phyloP scores from a whole-genome alignment of 2,113 vertebrate genomes.

The Prietella phreatophila region DNA sequence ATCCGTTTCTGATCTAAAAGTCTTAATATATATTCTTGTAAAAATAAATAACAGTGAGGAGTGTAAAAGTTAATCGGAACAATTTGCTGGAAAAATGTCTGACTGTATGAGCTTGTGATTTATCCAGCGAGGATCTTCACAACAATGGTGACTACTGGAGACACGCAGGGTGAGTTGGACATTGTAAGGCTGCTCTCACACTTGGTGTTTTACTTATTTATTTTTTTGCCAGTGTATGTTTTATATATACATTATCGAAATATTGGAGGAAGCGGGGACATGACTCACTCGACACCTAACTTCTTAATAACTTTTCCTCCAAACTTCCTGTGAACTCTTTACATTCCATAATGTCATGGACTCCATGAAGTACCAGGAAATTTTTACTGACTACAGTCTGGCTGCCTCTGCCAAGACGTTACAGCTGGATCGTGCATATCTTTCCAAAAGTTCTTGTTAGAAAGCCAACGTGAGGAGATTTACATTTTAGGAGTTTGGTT shows the following conservation, averaged over 20 bases:
- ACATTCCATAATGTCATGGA: too few relatives aligned
- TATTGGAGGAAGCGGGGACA: not conserved
- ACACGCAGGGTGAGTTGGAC: constrained; percentile 78
- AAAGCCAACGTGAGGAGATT: too few relatives aligned
- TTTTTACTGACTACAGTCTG: not conserved
- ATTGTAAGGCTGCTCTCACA: not conserved
- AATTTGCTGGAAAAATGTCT: not conserved
- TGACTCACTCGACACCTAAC: not conserved
- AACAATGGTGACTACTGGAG: constrained; percentile 85
- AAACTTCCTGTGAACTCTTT: not conserved
- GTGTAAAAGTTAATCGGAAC: not conserved
- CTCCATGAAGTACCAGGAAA: too few relatives aligned
- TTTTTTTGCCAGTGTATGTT: not conserved
- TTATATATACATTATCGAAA: not conserved
- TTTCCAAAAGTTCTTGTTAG: too few relatives aligned
- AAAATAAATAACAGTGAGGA: not conserved
- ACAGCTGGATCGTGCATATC: not conserved
- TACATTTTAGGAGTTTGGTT: too few relatives aligned
- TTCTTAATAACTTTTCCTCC: not conserved
- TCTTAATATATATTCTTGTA: not conserved
- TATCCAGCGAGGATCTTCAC: constrained; percentile 89
- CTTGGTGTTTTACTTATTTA: not conserved
- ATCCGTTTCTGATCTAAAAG: not conserved
- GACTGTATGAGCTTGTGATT: constrained; percentile 45
- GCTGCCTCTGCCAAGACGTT: not conserved